Evolutionary conservation across 2,113 vertebrate species (phyloP).

Genomic region (Phrynocephalus versicolor): DNA sequence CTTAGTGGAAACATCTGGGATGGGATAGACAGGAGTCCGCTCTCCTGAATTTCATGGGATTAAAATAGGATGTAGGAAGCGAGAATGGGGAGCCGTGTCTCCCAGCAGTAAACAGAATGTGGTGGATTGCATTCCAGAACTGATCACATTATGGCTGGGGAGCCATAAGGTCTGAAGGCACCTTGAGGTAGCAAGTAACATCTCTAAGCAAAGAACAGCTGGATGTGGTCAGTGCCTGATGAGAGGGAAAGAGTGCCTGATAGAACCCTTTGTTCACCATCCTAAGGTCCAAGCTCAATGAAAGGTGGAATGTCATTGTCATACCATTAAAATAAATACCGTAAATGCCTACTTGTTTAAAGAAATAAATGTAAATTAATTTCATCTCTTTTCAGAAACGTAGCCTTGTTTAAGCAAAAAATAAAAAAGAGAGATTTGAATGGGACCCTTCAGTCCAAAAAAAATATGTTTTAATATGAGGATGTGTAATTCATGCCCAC

Average conservation of each 20-base stretch:
- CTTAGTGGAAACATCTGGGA: conserved; percentile 1
- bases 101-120: neutral
- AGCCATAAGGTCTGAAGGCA: neutral
- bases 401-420: too few relatives aligned
- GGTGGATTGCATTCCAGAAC: neutral
- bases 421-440: too few relatives aligned
- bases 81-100: neutral
- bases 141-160: neutral
- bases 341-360: neutral
- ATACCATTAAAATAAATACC: neutral
- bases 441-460: too few relatives aligned
- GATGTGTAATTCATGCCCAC: too few relatives aligned
- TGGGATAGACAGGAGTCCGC: neutral
- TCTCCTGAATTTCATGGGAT: neutral
- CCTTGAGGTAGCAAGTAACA: neutral
- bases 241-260: neutral
- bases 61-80: neutral
- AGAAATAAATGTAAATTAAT: neutral
- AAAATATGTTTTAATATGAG: too few relatives aligned
- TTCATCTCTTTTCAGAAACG: neutral
- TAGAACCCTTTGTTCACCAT: neutral
- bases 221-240: neutral
- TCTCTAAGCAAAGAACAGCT: neutral
- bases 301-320: neutral
- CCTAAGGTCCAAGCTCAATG: neutral